A percentile compares a stretch with the other conserved stretches of the same genome.
Conservation (phyloP, 2,113 vertebrate genomes). For the Centropristis striata region DNA sequence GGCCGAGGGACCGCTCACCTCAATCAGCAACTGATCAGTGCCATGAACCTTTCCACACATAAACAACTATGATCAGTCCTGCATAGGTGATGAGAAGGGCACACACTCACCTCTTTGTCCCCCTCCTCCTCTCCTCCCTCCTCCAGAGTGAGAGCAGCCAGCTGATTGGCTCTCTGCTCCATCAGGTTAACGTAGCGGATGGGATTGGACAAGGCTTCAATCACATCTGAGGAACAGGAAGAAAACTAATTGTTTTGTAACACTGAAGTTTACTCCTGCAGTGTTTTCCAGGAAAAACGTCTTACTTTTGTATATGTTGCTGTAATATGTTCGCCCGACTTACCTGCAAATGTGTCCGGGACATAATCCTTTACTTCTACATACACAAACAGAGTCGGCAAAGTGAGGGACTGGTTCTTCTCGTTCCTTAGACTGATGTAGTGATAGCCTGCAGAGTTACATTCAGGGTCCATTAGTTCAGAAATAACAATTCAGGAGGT, state of each 20-base stretch:
- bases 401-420: constrained; percentile 93
- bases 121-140: constrained; percentile 95
- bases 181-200: constrained; percentile 97
- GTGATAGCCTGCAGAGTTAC: constrained; percentile 90
- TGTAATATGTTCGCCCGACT: neutral
- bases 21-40: neutral
- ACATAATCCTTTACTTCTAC: constrained; percentile 98
- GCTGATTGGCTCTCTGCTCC: constrained; percentile 97
- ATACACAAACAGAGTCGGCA: constrained; percentile 95
- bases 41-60: constrained; percentile 9
- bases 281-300: neutral
- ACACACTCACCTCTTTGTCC: constrained; percentile 90
- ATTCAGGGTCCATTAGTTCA: constrained; percentile 28
- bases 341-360: constrained; percentile 97
- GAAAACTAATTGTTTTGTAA: constrained; percentile 15
- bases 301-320: neutral
- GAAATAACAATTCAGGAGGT: neutral
- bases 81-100: neutral
- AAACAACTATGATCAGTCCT: neutral
- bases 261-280: neutral
- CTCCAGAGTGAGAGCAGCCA: constrained; percentile 95
- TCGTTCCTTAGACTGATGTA: constrained; percentile 96
- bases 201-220: constrained; percentile 98
- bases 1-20: neutral
- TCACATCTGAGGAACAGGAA: constrained; percentile 89